A percentile compares a stretch with the other conserved stretches of the same genome.
Conservation (phyloP, 2,113 vertebrate species). For the Vombatus ursinus region DNA sequence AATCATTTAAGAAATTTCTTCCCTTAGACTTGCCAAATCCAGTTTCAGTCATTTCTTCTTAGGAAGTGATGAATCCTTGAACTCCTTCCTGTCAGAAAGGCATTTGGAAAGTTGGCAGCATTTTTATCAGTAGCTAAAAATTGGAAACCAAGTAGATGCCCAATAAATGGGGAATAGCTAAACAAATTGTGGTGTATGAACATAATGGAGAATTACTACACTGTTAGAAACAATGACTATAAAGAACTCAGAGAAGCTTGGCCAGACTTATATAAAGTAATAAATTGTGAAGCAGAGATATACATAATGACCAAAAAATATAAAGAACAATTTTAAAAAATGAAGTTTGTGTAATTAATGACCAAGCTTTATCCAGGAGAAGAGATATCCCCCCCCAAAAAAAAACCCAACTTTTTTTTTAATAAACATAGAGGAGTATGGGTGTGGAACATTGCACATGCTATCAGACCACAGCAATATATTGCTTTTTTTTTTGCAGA, state of each 20-base stretch:
- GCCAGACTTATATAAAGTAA: not conserved
- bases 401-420: not conserved
- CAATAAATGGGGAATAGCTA: not conserved
- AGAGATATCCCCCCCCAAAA: not conserved
- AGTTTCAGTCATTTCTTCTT: not conserved
- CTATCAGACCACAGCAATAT: not conserved
- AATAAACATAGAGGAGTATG: not conserved
- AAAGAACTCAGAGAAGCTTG: not conserved
- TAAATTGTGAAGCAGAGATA: not conserved
- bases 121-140: not conserved
- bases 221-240: not conserved
- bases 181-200: not conserved
- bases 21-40: not conserved
- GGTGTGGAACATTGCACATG: not conserved
- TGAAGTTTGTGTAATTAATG: not conserved
- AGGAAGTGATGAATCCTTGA: not conserved
- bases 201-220: not conserved
- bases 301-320: not conserved
- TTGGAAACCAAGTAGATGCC: not conserved
- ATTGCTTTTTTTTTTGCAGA: not conserved
- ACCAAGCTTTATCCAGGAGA: not conserved
- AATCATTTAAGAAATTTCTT: not conserved
- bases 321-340: not conserved
- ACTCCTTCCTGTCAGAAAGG: not conserved
- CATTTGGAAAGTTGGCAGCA: not conserved